These are phyloP conservation scores for Agrochola lota DNA, from an alignment of 2,888 invertebrate genomes.

Conservation along the genomic window DNA sequence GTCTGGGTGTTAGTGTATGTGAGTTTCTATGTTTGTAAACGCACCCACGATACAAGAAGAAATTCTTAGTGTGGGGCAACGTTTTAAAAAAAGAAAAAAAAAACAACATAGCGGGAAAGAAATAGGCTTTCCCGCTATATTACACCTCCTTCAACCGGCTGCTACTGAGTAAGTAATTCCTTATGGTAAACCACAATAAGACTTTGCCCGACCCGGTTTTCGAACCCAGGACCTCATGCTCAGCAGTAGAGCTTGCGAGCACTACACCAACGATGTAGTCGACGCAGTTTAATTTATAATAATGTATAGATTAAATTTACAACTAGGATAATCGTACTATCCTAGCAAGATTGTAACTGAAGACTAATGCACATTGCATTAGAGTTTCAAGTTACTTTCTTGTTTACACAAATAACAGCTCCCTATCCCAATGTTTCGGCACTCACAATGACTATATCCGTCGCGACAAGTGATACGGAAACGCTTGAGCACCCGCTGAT, in stretches of 20 bases:
- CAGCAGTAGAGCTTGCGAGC: no score
- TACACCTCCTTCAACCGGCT: no score
- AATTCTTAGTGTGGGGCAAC: no score
- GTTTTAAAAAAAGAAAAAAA: no score
- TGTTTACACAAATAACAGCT: not conserved
- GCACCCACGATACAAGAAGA: no score
- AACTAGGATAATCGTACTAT: not conserved
- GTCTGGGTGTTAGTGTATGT: no score
- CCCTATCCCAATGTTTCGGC: slow-evolving; percentile 3
- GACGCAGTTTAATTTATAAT: no score
- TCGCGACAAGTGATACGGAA: slow-evolving; percentile 14
- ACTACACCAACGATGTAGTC: not conserved
- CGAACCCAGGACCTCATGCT: not conserved
- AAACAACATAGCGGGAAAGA: no score
- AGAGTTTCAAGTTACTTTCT: no score
- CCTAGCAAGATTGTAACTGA: not conserved
- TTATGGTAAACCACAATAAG: not conserved
- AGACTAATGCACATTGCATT: no score
- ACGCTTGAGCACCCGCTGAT: slow-evolving; percentile 20
- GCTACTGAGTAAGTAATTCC: not conserved
- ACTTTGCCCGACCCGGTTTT: not conserved
- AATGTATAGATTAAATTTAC: not conserved
- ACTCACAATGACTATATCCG: slow-evolving; percentile 31
- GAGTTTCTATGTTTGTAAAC: no score
- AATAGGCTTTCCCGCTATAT: no score